phyloP scores from a whole-genome alignment of 2,888 invertebrate genomes.

The Drosophila anomelani region DNA sequence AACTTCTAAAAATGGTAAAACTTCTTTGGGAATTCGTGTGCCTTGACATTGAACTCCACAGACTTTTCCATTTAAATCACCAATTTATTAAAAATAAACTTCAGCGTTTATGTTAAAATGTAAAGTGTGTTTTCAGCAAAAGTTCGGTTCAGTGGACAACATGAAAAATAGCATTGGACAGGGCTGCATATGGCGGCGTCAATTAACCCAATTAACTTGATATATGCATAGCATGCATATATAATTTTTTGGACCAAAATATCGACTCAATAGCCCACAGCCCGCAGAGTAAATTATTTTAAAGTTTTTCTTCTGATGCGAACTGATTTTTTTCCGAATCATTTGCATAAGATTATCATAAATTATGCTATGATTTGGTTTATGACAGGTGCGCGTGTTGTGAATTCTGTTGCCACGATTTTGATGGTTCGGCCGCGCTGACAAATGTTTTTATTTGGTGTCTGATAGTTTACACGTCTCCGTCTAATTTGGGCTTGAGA shows the following conservation, averaged over 20 bases:
- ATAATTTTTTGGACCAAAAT: slow-evolving; percentile 50
- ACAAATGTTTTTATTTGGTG: slow-evolving; percentile 50
- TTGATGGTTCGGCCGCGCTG: slow-evolving; percentile 32
- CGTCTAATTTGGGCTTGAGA: slow-evolving; percentile 37
- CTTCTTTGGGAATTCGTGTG: neutral
- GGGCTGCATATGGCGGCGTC: slow-evolving; percentile 36
- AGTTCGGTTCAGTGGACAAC: neutral
- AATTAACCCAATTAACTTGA: slow-evolving; percentile 76
- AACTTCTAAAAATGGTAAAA: neutral
- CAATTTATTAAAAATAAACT: slow-evolving; percentile 6
- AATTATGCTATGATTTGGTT: slow-evolving; percentile 68
- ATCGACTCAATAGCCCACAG: slow-evolving; percentile 6
- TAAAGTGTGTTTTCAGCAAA: slow-evolving; percentile 12
- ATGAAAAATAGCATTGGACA: slow-evolving; percentile 30
- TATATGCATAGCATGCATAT: slow-evolving; percentile 71
- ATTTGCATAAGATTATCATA: slow-evolving; percentile 71
- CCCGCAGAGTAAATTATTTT: neutral
- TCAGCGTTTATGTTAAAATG: slow-evolving; percentile 17
- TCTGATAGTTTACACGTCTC: slow-evolving; percentile 48
- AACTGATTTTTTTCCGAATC: slow-evolving; percentile 21
- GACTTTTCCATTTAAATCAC: slow-evolving; percentile 9
- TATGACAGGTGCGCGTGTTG: slow-evolving; percentile 60
- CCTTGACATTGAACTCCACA: slow-evolving; percentile 6
- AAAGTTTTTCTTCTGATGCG: slow-evolving; percentile 15
- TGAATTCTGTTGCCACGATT: slow-evolving; percentile 19